Evolutionary conservation across 2,888 invertebrate genomes (phyloP), one percentile per base, ranked within the genome.

Genomic region (Drosophila kanekoi): DNA sequence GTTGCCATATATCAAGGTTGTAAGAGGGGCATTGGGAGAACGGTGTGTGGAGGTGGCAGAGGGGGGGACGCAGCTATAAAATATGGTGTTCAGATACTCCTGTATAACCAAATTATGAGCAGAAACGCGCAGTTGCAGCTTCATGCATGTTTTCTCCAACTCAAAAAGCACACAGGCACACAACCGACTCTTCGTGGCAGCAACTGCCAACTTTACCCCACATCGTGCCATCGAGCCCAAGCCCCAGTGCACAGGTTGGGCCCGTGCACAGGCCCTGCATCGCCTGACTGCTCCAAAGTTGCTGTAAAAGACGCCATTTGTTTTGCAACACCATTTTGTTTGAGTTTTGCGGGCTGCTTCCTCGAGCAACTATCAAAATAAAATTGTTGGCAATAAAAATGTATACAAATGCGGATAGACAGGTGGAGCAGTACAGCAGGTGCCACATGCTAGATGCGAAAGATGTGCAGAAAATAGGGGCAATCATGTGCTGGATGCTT

Each of bases 321-420:
- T 87, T 87, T 81, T 74, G 88, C 72, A 82, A 85, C 83, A 83
- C 80, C 86, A 83, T 83, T 87, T 87, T 82, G 88, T 85, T 85
- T 85, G 77, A 78, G 76, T 70, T 83, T 67, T 80, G 78, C 52
- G 81, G 72, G 68, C 63, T 66, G 64, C 58, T 18, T 52, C 32
- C 64, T 53, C 47, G 48, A 47, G 69, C 67, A 85, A 83, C 83
- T 83, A 83, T 83, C 83, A 83, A 83, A 83, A 85, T 67, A 72
- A 83, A 83, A 83, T 83, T 77, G 88, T 85, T 85, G 77, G 79
- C 82, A 85, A 83, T 83, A 83, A 87, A 82, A 83, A 77, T 87
- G 77, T 85, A 82, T 74, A 87, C 86, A 83, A 77, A 69, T 87
- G 86, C 73, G 69, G 63, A 87, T 59, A 73, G 86, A 79, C 82